Evolutionary conservation across 1,140 invertebrate genomes (phyloP).

Genomic region (Campoletis sonorensis): DNA sequence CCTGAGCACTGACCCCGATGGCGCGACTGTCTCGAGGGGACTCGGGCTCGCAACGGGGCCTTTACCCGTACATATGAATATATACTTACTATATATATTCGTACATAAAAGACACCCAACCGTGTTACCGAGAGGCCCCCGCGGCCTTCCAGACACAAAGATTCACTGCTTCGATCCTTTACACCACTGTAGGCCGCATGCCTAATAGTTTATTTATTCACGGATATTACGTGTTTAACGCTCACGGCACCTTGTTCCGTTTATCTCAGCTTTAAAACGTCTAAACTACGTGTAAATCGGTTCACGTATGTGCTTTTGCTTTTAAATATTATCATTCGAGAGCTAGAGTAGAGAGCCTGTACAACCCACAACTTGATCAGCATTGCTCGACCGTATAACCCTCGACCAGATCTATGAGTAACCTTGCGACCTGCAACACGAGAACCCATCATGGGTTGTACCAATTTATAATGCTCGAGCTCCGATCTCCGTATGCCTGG

Average conservation of each 20-base stretch:
- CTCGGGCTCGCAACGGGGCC: conserved; percentile 30
- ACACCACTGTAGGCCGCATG: background rate
- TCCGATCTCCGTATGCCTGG: background rate
- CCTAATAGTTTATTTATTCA: conserved; percentile 44
- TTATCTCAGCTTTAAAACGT: too few relatives aligned
- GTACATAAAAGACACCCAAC: background rate
- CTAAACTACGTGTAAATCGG: too few relatives aligned
- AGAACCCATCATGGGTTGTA: background rate
- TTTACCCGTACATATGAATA: background rate
- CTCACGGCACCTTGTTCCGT: conserved; percentile 11
- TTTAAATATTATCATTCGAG: conserved; percentile 2
- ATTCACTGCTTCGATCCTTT: conserved; percentile 38
- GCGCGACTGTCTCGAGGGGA: conserved; percentile 29
- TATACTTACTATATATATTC: conserved; percentile 1
- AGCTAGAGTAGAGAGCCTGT: background rate
- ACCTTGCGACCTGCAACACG: conserved; percentile 4
- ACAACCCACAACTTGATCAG: background rate
- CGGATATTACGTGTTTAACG: background rate
- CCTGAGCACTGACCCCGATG: conserved; percentile 63
- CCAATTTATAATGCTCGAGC: conserved; percentile 26
- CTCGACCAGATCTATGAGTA: conserved; percentile 18
- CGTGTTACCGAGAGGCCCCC: background rate
- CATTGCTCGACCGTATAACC: background rate
- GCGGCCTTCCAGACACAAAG: conserved; percentile 30
- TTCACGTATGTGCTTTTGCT: too few relatives aligned